Evolutionary conservation across 2,113 vertebrate genomes (phyloP).

Genomic region (Coturnix japonica): DNA sequence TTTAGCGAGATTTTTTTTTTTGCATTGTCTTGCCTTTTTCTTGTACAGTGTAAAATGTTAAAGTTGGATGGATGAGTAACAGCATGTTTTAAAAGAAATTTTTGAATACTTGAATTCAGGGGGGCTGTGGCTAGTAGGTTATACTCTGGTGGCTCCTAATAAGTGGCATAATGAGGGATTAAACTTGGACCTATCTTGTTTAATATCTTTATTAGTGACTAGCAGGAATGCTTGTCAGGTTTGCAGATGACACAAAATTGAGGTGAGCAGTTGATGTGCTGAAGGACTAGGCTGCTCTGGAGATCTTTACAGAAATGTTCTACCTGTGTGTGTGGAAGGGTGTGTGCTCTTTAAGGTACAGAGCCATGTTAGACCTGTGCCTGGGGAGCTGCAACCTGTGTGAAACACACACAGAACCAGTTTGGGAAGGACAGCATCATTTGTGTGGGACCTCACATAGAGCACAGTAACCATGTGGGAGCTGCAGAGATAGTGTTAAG

Average conservation of each 20-base stretch:
- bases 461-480: neutral
- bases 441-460: no score
- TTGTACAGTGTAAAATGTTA: neutral
- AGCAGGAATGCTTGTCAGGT: rapidly evolving
- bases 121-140: neutral
- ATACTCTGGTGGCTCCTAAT: neutral
- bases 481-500: neutral
- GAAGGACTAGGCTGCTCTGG: neutral
- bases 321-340: no score
- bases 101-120: neutral
- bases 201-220: neutral
- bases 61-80: neutral
- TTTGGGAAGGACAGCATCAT: neutral
- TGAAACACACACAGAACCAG: no score
- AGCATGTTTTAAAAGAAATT: neutral
- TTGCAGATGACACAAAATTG: neutral
- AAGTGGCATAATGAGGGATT: neutral
- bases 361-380: no score
- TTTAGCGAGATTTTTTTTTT: neutral
- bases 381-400: no score
- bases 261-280: neutral
- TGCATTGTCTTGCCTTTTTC: neutral
- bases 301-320: neutral
- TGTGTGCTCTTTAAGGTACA: no score
- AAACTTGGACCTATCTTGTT: neutral